Evolutionary conservation across 2,113 vertebrate genomes (phyloP).

Genomic region (Sturnira hondurensis): DNA sequence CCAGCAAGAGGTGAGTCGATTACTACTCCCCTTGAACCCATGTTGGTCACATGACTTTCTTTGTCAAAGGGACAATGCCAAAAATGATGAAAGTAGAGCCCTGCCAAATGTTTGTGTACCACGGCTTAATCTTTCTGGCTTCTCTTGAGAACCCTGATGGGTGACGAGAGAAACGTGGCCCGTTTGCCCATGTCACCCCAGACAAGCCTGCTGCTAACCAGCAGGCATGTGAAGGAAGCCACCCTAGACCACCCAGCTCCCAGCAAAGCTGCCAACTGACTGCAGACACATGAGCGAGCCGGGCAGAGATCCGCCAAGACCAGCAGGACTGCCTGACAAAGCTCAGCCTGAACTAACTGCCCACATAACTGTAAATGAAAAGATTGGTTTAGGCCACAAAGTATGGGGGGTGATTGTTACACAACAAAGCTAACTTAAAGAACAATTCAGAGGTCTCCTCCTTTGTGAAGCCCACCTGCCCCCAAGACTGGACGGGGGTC

Average conservation of each 20-base stretch:
- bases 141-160: neutral
- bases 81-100: neutral
- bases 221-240: neutral
- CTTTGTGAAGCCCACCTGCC: neutral
- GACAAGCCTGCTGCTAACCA: neutral
- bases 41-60: neutral
- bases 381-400: neutral
- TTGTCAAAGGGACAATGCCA: neutral
- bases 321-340: neutral
- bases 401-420: neutral
- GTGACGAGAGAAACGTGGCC: neutral
- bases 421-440: neutral
- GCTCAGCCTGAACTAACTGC: neutral
- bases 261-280: neutral
- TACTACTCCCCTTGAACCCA: neutral
- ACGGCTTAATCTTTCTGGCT: neutral
- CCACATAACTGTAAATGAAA: neutral
- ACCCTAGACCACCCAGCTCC: neutral
- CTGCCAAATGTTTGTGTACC: neutral
- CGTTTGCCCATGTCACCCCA: accelerated
- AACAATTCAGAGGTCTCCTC: neutral
- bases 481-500: accelerated
- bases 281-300: neutral
- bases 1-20: neutral
- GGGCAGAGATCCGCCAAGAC: accelerated